A percentile compares a stretch with the other conserved stretches of the same genome.
These are phyloP conservation scores for Drosophila antonietae DNA, from an alignment of 2,888 invertebrate genomes.

Conservation along the genomic window DNA sequence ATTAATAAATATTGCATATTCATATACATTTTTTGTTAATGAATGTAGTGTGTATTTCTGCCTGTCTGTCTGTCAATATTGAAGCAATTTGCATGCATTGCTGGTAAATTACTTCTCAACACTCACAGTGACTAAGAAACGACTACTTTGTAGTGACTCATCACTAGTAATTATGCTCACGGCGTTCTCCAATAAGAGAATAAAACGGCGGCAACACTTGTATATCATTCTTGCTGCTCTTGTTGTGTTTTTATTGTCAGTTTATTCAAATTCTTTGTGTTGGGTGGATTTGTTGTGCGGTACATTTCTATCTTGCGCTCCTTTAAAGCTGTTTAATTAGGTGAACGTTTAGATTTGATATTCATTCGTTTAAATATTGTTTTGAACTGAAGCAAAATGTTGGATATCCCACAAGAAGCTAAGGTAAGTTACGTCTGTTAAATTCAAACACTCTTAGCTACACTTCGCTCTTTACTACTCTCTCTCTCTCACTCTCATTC, in stretches of 20 bases:
- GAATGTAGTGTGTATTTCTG: not conserved
- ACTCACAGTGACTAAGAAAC: conserved; percentile 9
- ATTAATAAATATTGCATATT: too few species aligned
- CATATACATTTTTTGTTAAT: not conserved
- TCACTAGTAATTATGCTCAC: conserved; percentile 35
- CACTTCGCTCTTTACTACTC: not conserved
- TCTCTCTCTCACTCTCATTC: conserved; percentile 4
- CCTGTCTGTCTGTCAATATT: not conserved
- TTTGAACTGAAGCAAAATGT: conserved; percentile 64
- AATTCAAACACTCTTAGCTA: not conserved
- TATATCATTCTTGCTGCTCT: conserved; percentile 51
- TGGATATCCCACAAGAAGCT: conserved; percentile 82
- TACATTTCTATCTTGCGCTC: not conserved
- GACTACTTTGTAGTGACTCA: conserved; percentile 25
- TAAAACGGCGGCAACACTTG: conserved; percentile 36
- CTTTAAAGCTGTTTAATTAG: conserved; percentile 8
- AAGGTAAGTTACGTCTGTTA: conserved; percentile 72
- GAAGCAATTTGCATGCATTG: not conserved
- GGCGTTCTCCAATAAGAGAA: conserved; percentile 53
- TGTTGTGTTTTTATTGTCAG: conserved; percentile 45
- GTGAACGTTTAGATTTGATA: not conserved
- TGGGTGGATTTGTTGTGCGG: conserved; percentile 19
- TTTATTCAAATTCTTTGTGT: conserved; percentile 48
- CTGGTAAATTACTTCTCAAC: not conserved
- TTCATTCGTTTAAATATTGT: conserved; percentile 13